phyloP scores from a whole-genome alignment of 2,113 vertebrate species.

The Phyllostomus discolor region DNA sequence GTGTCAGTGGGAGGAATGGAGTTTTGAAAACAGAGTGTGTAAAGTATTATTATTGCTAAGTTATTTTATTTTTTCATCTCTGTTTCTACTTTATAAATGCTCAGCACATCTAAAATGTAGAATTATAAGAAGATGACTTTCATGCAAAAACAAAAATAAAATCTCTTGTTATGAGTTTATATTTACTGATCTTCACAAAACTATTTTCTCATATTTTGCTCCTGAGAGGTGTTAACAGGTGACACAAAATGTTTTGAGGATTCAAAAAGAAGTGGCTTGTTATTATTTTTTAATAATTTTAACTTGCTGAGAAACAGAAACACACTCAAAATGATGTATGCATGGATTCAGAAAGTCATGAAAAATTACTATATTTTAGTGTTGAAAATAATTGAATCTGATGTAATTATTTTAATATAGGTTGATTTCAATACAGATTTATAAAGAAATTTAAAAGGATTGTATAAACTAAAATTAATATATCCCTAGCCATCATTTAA shows the following conservation, averaged over 20 bases:
- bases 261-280: neutral
- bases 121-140: constrained; percentile 36
- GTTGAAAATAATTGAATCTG: constrained; percentile 63
- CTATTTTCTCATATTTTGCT: neutral
- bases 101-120: neutral
- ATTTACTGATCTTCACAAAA: constrained; percentile 35
- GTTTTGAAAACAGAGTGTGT: neutral
- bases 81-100: neutral
- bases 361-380: constrained; percentile 60
- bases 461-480: neutral
- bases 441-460: neutral
- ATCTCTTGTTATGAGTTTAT: neutral
- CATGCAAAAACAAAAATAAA: neutral
- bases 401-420: constrained; percentile 32
- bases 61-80: neutral
- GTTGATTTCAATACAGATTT: constrained; percentile 15
- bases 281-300: neutral
- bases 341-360: constrained; percentile 56
- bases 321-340: neutral
- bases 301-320: constrained; percentile 54
- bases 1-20: neutral
- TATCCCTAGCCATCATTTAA: neutral
- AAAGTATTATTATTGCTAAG: constrained; percentile 27
- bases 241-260: constrained; percentile 51
- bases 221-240: neutral